Evolutionary conservation across 2,113 vertebrate genomes (phyloP).

Genomic region (Siniperca knerii): DNA sequence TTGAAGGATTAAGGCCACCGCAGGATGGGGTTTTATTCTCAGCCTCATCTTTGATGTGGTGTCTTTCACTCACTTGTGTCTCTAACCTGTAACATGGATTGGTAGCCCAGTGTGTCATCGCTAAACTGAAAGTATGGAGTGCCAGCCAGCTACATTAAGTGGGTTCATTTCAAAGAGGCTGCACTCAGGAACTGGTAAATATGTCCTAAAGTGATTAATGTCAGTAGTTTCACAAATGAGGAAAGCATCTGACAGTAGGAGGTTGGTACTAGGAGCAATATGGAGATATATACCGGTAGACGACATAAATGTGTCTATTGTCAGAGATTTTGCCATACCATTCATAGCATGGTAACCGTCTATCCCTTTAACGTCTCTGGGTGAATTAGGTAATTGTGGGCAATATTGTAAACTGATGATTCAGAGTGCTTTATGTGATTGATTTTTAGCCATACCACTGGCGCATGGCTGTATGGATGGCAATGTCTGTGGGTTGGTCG

Average conservation of each 20-base stretch:
- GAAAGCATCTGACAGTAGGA: not conserved
- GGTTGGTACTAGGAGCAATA: not conserved
- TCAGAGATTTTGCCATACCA: not conserved
- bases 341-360: not conserved
- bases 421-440: not conserved
- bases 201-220: conserved; percentile 4
- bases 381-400: not conserved
- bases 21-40: conserved; percentile 73
- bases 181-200: not conserved
- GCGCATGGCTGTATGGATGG: not conserved
- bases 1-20: conserved; percentile 85
- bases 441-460: not conserved
- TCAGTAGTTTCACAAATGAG: not conserved
- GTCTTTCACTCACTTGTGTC: conserved; percentile 70
- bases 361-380: not conserved
- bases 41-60: conserved; percentile 82
- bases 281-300: not conserved
- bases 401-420: not conserved
- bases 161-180: conserved; percentile 4
- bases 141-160: not conserved
- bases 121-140: conserved; percentile 41
- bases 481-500: not conserved
- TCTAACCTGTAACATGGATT: conserved; percentile 60
- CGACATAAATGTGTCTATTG: not conserved
- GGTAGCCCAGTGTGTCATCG: conserved; percentile 29